Evolutionary conservation across 2,113 vertebrate genomes (phyloP), one percentile per base, ranked within the genome.

Genomic region (Symphodus melops): DNA sequence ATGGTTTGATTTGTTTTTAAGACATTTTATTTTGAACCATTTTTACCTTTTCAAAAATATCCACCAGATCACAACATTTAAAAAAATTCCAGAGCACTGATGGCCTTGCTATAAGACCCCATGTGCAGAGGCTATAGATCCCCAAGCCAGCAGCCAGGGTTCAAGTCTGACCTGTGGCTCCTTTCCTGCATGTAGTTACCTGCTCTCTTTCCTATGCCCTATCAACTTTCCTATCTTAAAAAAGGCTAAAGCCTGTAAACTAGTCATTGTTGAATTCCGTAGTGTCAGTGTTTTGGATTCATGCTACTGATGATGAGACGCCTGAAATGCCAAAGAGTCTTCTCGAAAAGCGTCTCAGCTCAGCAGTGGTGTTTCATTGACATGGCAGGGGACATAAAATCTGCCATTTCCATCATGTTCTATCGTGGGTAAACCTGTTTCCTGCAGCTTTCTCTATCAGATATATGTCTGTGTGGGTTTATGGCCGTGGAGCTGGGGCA

Each of bases 381-480:
- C 86, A 76, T 77, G 77, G 72, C 77, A 71, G 75, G 89, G 76
- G 70, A 89, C 87, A 91, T 91, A 79, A 88, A 90, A 88, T 81
- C 82, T 84, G 89, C 91, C 83, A 84, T 93, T 88, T 91, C 82
- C 85, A 92, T 87, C 83, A 84, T 88, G 85, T 92, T 83, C 72
- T 80, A 56, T 82, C 78, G 19, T 79, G 80, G 72, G 73, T 88
- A 85, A 92, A 91, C 85, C 83, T 72, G 88, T 90, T 92, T 89
- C 91, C 86, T 68, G 72, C 67, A 84, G 87, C 83, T 90, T 85
- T 86, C 79, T 81, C 82, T 56, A 89, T 89, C 87, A 91, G 87
- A 91, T 89, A 86, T 86, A 89, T 87, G 86, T 87, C 84, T 65
- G 75, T 76, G 75, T 63, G 78, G 82, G 83, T 92, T 93, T 92